phyloP scores from a whole-genome alignment of 2,797 vertebrate genomes.

The Cryptoprocta ferox region DNA sequence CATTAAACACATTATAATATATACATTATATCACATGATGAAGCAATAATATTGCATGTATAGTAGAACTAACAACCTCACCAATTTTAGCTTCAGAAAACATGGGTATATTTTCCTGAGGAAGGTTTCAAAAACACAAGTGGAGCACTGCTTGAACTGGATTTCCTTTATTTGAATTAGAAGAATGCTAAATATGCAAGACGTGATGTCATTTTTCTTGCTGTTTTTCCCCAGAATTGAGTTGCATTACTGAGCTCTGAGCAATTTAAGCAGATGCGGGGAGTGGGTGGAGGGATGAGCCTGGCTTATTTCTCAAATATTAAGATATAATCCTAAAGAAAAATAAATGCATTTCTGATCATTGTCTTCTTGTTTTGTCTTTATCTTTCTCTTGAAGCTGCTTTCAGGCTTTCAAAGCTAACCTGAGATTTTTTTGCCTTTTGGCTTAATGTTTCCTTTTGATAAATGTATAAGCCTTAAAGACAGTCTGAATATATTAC shows the following conservation, averaged over 20 bases:
- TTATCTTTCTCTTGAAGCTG: neutral
- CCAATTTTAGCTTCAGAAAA: neutral
- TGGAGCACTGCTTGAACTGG: neutral
- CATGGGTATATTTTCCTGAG: neutral
- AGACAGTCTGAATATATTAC: neutral
- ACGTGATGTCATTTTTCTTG: neutral
- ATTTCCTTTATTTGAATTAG: neutral
- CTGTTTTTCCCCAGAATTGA: neutral
- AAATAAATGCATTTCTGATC: neutral
- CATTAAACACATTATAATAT: neutral
- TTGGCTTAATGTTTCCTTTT: neutral
- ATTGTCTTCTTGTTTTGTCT: neutral
- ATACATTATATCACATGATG: neutral
- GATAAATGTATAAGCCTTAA: neutral
- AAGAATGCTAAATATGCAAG: conserved; percentile 2
- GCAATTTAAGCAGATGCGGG: neutral
- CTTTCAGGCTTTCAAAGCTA: neutral
- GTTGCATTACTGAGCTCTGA: neutral
- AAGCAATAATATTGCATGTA: neutral
- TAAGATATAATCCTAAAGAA: conserved; percentile 1
- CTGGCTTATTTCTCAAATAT: neutral
- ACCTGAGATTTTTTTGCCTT: neutral
- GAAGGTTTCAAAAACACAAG: neutral
- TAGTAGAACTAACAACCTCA: neutral
- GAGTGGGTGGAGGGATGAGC: too few relatives aligned